Base-by-base conservation (phyloP, 1,140 invertebrate species). In the Eurosta solidaginis region DNA sequence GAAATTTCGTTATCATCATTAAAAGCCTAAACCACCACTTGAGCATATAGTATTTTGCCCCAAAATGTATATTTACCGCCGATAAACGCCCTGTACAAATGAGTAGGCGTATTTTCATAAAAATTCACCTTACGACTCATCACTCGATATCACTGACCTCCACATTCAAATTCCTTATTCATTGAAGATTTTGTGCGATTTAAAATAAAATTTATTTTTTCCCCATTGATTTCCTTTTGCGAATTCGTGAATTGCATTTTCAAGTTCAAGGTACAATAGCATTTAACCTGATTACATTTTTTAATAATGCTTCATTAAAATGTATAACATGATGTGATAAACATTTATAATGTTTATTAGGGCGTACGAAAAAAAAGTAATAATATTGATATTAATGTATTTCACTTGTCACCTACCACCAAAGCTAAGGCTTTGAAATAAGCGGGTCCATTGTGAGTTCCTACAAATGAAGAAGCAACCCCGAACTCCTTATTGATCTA, bases 201-300 rank as follows among this genome's bases (percentile, higher is more conserved):
- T 36, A 33, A 59, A 40, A 40, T 14, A 36, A 68, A 40, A 68
- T 68, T 40, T 20, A 40, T 68, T 36, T 36, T 9, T 29, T 40
- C 40, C n/a, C 14, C 14, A n/a, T 68, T 68, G 7, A 68, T 20
- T 42, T 40, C n/a, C 36, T 29, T n/a, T 20, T 9, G 33, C 36
- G 27, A 22, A 40, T 68, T 68, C 59, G 33, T 40, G 6, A 40
- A 68, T 68, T 42, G 59, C 33, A 68, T 36, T 68, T n/a, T 68
- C 59, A 68, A 68, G 59, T 68, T 68, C 59, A 68, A 68, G 59
- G 59, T 68, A 33, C 59, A n/a, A 42, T 68, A 68, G 40, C 59
- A 68, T 17, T 68, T 68, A 68, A 68, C 36, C 59, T 33, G 59
- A 68, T 68, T 68, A 40, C 59, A 68, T 68, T 29, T 63, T 59